These are phyloP conservation scores for Megalops cyprinoides DNA, from an alignment of 2,797 vertebrate genomes.

Conservation along the genomic window DNA sequence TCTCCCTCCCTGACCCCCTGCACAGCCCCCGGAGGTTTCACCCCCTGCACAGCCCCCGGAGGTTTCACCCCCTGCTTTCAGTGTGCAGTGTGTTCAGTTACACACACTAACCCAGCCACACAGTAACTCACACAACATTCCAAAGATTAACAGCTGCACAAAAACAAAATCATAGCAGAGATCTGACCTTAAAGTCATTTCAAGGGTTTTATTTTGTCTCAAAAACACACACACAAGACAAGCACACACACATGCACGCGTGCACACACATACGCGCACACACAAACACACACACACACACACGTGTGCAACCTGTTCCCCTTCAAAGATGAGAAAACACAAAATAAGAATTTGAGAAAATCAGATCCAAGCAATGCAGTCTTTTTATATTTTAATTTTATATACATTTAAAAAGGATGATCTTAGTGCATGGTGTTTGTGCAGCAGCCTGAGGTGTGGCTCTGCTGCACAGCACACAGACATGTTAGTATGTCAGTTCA, in stretches of 20 bases:
- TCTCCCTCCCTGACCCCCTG: not conserved
- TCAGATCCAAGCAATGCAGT: conserved; percentile 25
- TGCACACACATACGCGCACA: not conserved
- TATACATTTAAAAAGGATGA: conserved; percentile 37
- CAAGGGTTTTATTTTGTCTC: not conserved
- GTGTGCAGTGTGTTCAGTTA: no score
- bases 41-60: not conserved
- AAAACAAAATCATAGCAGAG: not conserved
- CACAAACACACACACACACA: conserved; percentile 9
- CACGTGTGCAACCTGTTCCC: not conserved
- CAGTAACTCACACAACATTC: not conserved
- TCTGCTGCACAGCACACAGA: conserved; percentile 69
- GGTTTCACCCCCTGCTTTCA: not conserved
- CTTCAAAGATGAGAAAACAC: not conserved
- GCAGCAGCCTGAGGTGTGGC: conserved; percentile 46
- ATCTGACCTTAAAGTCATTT: not conserved
- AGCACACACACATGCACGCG: conserved; percentile 7
- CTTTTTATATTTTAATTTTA: conserved; percentile 57
- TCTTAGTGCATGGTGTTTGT: conserved; percentile 43
- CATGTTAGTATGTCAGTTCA: conserved; percentile 51
- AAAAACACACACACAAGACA: not conserved
- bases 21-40: not conserved
- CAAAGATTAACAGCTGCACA: not conserved
- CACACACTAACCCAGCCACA: not conserved
- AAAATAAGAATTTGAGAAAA: conserved; percentile 22